Percentiles rank a stretch among this genome's conserved stretches.
These are phyloP conservation scores for Tenthredo scrophulariae DNA, from an alignment of 2,888 invertebrate genomes.

Conservation along the genomic window DNA sequence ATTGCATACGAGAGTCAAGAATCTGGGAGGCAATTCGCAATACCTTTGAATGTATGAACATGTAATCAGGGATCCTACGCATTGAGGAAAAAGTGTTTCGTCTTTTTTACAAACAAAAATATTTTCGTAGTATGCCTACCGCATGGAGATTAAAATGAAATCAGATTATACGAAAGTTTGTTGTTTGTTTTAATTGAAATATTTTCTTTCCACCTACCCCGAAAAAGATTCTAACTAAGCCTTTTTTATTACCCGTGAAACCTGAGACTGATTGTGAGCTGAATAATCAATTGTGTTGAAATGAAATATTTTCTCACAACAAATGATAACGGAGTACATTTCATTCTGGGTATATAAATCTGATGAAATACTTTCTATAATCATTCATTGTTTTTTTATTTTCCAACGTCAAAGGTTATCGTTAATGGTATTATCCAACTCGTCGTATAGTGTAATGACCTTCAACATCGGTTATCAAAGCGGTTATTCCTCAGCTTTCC, in stretches of 20 bases:
- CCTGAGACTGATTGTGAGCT: no score
- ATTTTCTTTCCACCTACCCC: no score
- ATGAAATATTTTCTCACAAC: neutral
- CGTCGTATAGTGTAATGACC: neutral
- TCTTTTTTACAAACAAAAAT: no score
- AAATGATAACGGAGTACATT: neutral
- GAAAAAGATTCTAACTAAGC: no score
- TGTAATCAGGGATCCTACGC: neutral
- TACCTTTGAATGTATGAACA: neutral
- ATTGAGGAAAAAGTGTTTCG: neutral
- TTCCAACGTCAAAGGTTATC: conserved; percentile 26
- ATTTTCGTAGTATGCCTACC: no score
- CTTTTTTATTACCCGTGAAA: no score
- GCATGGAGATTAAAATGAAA: no score
- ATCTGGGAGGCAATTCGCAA: neutral
- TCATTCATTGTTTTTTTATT: neutral
- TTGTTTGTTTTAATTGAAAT: no score
- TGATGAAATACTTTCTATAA: neutral
- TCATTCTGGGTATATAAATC: neutral
- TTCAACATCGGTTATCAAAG: conserved; percentile 9
- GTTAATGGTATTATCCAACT: neutral
- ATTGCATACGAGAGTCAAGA: no score
- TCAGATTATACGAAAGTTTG: no score
- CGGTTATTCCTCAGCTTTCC: neutral
- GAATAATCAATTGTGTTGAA: neutral